Evolutionary conservation across 2,113 vertebrate species (phyloP).

Genomic region (Ailurus styani): DNA sequence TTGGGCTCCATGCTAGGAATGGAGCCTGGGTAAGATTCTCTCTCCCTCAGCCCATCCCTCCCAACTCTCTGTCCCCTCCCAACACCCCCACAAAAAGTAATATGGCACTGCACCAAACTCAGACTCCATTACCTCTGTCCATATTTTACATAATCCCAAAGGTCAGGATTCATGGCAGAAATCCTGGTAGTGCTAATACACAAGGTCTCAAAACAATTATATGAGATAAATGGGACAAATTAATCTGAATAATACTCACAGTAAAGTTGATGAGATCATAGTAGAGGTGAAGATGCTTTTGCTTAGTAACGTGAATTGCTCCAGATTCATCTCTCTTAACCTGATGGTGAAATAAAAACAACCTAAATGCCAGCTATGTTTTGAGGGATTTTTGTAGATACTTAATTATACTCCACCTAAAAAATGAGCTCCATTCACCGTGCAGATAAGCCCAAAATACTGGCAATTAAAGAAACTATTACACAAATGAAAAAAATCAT

Average conservation of each 20-base stretch:
- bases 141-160: not conserved
- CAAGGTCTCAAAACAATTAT: not conserved
- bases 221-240: not conserved
- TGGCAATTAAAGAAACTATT: not conserved
- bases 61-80: not conserved
- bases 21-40: not conserved
- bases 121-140: not conserved
- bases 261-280: slow-evolving; percentile 98
- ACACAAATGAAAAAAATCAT: not conserved
- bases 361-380: not conserved
- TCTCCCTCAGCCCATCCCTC: not conserved
- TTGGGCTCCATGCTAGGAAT: not conserved
- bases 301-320: slow-evolving; percentile 97
- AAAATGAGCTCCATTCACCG: not conserved
- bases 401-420: not conserved
- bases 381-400: not conserved
- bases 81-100: not conserved
- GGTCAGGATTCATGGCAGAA: not conserved
- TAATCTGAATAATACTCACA: slow-evolving; percentile 82
- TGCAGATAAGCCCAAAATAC: not conserved
- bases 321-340: slow-evolving; percentile 96
- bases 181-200: not conserved
- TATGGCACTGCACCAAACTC: not conserved
- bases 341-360: slow-evolving; percentile 76
- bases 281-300: slow-evolving; percentile 93